Base-by-base conservation (phyloP, 2,113 vertebrate species). In the Sula dactylatra region DNA sequence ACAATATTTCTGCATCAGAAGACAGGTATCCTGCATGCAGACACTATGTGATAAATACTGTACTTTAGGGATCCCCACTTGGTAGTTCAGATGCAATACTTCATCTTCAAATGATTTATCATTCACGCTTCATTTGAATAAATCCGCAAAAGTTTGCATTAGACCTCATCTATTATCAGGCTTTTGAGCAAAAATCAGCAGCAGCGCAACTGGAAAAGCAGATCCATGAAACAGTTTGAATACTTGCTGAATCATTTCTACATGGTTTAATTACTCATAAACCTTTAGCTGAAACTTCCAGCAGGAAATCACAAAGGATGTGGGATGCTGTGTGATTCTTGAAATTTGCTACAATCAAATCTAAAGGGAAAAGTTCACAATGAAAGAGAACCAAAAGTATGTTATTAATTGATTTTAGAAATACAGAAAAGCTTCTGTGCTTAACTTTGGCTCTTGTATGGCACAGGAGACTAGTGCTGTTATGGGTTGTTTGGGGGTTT, bases 1-100 rank as follows among this genome's bases (percentile, higher is more conserved):
- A 11, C 42, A 22, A 1, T 49, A 42, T 78, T 70, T 42, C 69
- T 44, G 10, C 34, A 55, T n/a, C 34, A 54, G 47, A 54, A 73
- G 67, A 22, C 14, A 49, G 47, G n/a, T 62, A 9, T 49, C 11
- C 31, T 40, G 25, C 17, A 11, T 69, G 66, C 40, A 67, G 61
- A 16, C 18, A 16, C 3, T 0, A 2, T 26, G 22, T 3, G 11
- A 61, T 31, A 11, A 62, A 34, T 29, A 4, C 5, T 6, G 31
- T 13, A 13, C 34, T 49, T 13, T 34, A 72, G 64, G 15, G 47
- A 67, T 67, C 36, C 34, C 13, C 47, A 5, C 1, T 20, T 62
- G 5, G 6, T 54, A 4, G 24, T 34, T 65, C 32, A 38, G 25
- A 64, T 49, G 56, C 1, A 2, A 20, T 54, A 11, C 15, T 25